Evolutionary conservation across 2,888 invertebrate species (phyloP).

Genomic region (Anticlea derivata): DNA sequence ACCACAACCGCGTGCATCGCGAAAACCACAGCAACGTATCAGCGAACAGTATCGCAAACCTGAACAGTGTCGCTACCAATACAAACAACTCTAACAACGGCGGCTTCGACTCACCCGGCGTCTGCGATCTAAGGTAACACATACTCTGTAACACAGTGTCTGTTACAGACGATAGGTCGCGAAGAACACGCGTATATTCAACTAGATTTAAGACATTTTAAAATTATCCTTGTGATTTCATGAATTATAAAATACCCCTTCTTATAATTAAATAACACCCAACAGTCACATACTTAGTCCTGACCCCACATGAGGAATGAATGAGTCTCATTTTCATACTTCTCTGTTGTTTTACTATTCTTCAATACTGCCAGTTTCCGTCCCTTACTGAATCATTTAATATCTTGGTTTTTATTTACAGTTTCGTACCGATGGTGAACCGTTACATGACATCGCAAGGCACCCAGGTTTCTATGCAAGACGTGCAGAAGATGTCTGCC

Average conservation of each 20-base stretch:
- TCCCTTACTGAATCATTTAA: too few relatives aligned
- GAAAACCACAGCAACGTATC: slow-evolving; percentile 83
- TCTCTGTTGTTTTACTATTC: background rate
- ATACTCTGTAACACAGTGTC: background rate
- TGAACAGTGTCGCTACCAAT: slow-evolving; percentile 76
- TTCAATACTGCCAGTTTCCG: too few relatives aligned
- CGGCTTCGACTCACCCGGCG: slow-evolving; percentile 76
- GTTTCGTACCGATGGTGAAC: slow-evolving; percentile 81
- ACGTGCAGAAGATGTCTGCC: slow-evolving; percentile 75
- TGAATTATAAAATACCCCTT: too few relatives aligned
- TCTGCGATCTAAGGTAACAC: slow-evolving; percentile 76
- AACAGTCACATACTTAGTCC: too few relatives aligned
- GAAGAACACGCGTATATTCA: too few relatives aligned
- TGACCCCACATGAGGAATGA: too few relatives aligned
- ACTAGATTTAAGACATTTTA: too few relatives aligned
- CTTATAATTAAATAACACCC: too few relatives aligned
- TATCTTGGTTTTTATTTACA: slow-evolving; percentile 51
- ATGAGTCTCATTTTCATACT: background rate
- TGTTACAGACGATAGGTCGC: too few relatives aligned
- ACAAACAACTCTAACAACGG: slow-evolving; percentile 68
- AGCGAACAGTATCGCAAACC: slow-evolving; percentile 79
- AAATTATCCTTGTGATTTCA: too few relatives aligned
- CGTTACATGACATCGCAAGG: slow-evolving; percentile 82
- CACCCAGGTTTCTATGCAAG: slow-evolving; percentile 80
- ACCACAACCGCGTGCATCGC: slow-evolving; percentile 90